Base-by-base conservation (phyloP, 1,140 invertebrate genomes). In the Bombus haemorrhoidalis region DNA sequence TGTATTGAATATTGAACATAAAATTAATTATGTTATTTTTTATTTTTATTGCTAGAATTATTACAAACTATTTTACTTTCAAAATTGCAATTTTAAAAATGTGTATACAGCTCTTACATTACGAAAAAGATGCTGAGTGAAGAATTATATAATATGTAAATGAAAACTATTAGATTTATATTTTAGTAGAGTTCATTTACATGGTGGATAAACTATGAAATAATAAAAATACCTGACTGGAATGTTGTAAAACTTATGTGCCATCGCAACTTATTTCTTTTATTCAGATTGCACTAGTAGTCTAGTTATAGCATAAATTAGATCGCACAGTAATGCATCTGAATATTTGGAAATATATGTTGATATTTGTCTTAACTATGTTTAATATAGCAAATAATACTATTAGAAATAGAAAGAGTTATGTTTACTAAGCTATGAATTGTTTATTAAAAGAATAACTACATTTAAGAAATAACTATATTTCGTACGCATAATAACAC, bases 201-300 rank as follows among this genome's bases (percentile, higher is more conserved):
- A 69, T 10, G 32, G n/a, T 43, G 32, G 37, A 79, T 59, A 43
- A 71, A 78, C 25, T 84, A 57, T 6, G 4, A 72, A 62, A 71
- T 62, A 72, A 47, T 72, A 43, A 43, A 53, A 59, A 43, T 37
- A 68, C 72, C 47, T 41, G 53, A 80, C 47, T 79, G n/a, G 34
- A 71, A 71, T 37, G 9, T 25, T 68, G 28, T 39, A 85, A 80
- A 80, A 71, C 41, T 78, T 72, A 25, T 43, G 76, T 85, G 83
- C 76, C 83, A 85, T 85, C 15, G n/a, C 43, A 66, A 53, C 66
- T 32, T 81, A 64, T 81, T 85, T 80, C 76, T 85, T 80, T 62
- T 64, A 85, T 85, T 71, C 53, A 85, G 68, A 85, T 34, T 73
- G 34, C 43, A 53, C 13, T 80, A 66, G 47, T 32, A 62, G 75